Base-by-base conservation (phyloP, 2,888 invertebrate genomes). In the Pachydiplax longipennis region DNA sequence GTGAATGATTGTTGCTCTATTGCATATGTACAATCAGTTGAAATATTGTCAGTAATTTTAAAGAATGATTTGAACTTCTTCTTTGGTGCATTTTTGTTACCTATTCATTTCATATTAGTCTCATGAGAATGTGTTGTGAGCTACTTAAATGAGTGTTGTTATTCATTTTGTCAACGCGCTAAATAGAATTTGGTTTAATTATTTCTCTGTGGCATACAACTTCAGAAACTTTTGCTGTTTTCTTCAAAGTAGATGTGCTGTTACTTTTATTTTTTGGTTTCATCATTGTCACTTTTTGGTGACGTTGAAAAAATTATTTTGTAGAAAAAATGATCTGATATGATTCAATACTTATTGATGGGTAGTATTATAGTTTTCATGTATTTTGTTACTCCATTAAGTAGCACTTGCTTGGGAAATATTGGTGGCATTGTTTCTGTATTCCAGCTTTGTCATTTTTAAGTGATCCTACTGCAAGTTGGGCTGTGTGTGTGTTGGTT, bases 401-500 rank as follows among this genome's bases (percentile, higher is more conserved):
- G 58, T 48, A 61, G 87, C 35, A 61, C 35, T 87, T 87, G 61
- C 37, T 37, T 87, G 87, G 61, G 87, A 35, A 87, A 87, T 87
- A 61, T 61, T 61, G 35, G 61, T 87, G 37, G 87, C 87, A 61
- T 61, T 37, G 87, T 61, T 53, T 87, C 87, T 87, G 61, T 87
- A 87, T 35, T 87, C 87, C 61, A 87, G 87, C 53, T 83, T 82
- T 48, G 53, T 83, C 53, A 61, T 61, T 61, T 22, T 87, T 87
- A 37, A 87, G 87, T 87, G 87, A 53, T 61, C 58, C 87, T 61
- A 61, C 13, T 87, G 58, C 87, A 87, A 87, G 61, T 87, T 87
- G 87, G 87, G 87, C 61, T 87, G 87, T 87, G 87, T 87, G 87
- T 61, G 87, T 87, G 58, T 61, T 61, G 61, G 87, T 87, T 87